Evolutionary conservation across 1,140 invertebrate genomes (phyloP).

Genomic region (Camponotus vicinus): DNA sequence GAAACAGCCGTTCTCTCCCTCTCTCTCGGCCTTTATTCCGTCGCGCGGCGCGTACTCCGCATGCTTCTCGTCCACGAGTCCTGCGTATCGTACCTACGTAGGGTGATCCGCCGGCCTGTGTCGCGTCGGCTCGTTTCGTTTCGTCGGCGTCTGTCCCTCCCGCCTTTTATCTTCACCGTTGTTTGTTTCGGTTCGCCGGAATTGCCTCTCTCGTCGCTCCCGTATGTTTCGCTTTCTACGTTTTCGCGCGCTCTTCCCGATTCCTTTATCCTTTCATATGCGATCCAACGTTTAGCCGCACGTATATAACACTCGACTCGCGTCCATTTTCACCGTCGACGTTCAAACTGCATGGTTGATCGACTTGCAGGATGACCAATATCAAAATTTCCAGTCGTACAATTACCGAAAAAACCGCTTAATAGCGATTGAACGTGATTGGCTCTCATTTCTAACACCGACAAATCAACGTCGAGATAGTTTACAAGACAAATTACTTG

Average conservation of each 20-base stretch:
- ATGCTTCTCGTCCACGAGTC: constrained; percentile 59
- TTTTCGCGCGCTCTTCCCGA: constrained; percentile 65
- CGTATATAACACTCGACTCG: constrained; percentile 34
- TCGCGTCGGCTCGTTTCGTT: constrained; percentile 30
- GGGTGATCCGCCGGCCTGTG: constrained; percentile 65
- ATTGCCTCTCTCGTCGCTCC: constrained; percentile 40
- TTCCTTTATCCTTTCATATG: constrained; percentile 66
- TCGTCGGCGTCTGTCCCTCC: constrained; percentile 40
- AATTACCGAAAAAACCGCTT: no score
- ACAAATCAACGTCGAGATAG: no score
- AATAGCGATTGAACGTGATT: no score
- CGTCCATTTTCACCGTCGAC: no score
- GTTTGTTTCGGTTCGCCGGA: background rate
- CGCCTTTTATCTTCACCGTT: constrained; percentile 57
- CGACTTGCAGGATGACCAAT: no score
- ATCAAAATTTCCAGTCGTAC: no score
- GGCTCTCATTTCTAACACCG: no score
- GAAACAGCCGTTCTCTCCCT: constrained; percentile 57
- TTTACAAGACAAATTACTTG: no score
- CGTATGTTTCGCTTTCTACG: constrained; percentile 37
- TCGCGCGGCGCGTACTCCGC: constrained; percentile 61
- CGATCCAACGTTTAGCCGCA: constrained; percentile 58
- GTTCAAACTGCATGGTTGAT: no score
- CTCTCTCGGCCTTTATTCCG: constrained; percentile 46
- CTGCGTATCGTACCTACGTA: constrained; percentile 58